Base-by-base conservation (phyloP, 2,888 invertebrate genomes). In the Electrophaes corylata region DNA sequence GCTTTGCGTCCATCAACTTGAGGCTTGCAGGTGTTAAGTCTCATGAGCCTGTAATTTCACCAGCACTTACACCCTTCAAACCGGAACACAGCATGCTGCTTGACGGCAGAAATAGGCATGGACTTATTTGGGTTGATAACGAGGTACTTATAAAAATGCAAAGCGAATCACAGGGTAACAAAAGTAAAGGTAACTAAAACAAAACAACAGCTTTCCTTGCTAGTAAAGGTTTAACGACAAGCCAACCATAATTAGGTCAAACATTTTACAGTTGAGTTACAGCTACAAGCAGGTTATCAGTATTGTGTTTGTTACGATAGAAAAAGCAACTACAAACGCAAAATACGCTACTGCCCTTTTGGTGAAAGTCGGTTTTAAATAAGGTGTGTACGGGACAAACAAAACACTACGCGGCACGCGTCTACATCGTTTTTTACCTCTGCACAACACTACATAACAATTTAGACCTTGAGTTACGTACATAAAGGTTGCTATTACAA, bases 331-430 rank as follows among this genome's bases (percentile, higher is more conserved):
- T 51, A 57, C 53, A 43, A 64, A 66, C 61, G 46, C 57, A 47
- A 67, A 63, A 54, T 58, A 75, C 79, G 75, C 79, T 6, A 73
- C 71, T 76, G 84, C 84, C 86, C 84, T 86, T 85, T 82, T 70
- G 85, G 88, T 85, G 88, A 89, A 88, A 88, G 88, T 88, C 73
- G 81, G 80, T 82, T 83, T 80, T 83, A 79, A 82, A 79, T 75
- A 79, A 83, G 80, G 78, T 78, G 75, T 76, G 75, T 78, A 76
- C 76, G 76, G 73, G 71, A 81, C 78, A 78, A 81, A 81, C 76
- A 78, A 77, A 78, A 73, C 71, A 62, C 76, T 74, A 70, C 67
- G 66, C 67, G 72, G 75, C 81, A 80, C 77, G 81, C 78, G 80
- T 79, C 79, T 74, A 70, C 69, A 66, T 72, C 70, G 75, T 73